Percentiles rank a stretch among this genome's conserved stretches.
phyloP scores from a whole-genome alignment of 2,113 vertebrate species.

The Oncorhynchus gorbuscha region DNA sequence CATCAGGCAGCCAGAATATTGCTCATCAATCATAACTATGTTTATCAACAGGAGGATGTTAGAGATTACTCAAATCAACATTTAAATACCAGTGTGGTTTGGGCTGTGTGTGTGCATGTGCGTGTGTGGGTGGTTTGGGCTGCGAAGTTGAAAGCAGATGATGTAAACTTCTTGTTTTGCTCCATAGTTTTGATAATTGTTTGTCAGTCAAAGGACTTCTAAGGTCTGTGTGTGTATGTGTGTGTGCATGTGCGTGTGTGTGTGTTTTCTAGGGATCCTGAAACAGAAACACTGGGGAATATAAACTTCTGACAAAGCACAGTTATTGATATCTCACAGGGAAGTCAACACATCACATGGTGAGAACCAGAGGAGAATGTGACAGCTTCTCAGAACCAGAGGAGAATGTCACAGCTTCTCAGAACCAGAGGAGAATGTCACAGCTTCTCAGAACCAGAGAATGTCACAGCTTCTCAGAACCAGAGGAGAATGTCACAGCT shows the following conservation, averaged over 20 bases:
- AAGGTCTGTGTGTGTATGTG: not conserved
- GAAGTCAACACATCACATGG: no score
- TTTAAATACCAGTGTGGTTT: slow-evolving; percentile 40
- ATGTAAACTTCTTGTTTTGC: slow-evolving; percentile 39
- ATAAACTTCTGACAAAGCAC: slow-evolving; percentile 55
- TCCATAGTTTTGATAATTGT: slow-evolving; percentile 28
- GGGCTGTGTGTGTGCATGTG: not conserved
- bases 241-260: not conserved
- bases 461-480: no score
- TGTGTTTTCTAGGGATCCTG: slow-evolving; percentile 31
- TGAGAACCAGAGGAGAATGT: no score
- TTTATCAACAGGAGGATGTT: slow-evolving; percentile 26
- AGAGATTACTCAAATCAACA: slow-evolving; percentile 44
- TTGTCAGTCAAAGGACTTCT: slow-evolving; percentile 9
- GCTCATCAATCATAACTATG: slow-evolving; percentile 12
- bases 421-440: no score
- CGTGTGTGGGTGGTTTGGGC: slow-evolving; percentile 16
- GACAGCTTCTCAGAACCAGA: no score
- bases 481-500: no score
- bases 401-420: no score
- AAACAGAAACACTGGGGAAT: slow-evolving; percentile 48
- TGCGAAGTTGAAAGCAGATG: slow-evolving; percentile 38
- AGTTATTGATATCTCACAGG: slow-evolving; percentile 54
- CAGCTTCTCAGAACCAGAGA: no score
- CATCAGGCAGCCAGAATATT: not conserved